Conservation (phyloP, 2,797 vertebrate species). For the Micromesistius poutassou region DNA sequence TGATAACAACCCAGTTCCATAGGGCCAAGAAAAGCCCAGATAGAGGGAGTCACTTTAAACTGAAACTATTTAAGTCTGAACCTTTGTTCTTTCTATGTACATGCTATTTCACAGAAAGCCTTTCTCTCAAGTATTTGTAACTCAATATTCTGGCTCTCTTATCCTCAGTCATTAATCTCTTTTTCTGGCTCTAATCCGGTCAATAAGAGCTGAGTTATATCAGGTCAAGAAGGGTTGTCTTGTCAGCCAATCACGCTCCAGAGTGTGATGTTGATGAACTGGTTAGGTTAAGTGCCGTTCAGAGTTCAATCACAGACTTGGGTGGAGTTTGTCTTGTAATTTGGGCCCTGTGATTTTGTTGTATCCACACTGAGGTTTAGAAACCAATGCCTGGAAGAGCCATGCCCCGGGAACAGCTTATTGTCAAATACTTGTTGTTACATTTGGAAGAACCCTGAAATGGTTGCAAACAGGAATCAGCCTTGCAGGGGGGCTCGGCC, state of each 20-base stretch:
- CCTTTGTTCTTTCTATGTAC: not conserved
- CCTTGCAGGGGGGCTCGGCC: not conserved
- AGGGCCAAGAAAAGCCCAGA: not conserved
- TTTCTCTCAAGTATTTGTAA: not conserved
- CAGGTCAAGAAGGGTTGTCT: constrained; percentile 42
- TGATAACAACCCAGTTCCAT: not conserved
- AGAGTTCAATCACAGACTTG: constrained; percentile 7
- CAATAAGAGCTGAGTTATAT: constrained; percentile 34
- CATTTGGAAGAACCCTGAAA: not conserved
- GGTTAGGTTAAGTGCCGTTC: constrained; percentile 33
- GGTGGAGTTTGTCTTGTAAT: not conserved
- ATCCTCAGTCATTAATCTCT: not conserved
- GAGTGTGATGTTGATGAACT: constrained; percentile 37
- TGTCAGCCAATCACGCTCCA: constrained; percentile 40
- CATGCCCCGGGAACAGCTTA: not conserved
- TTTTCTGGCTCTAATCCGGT: not conserved
- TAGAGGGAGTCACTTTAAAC: not conserved
- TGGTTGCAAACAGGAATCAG: not conserved
- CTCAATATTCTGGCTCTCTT: not conserved
- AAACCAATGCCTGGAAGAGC: not conserved
- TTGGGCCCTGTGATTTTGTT: not conserved
- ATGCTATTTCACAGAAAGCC: not conserved
- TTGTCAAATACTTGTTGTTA: not conserved
- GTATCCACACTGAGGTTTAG: not conserved
- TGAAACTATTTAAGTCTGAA: not conserved